Evolutionary conservation across 2,797 vertebrate genomes (phyloP).

Genomic region (Eospalax fontanierii): DNA sequence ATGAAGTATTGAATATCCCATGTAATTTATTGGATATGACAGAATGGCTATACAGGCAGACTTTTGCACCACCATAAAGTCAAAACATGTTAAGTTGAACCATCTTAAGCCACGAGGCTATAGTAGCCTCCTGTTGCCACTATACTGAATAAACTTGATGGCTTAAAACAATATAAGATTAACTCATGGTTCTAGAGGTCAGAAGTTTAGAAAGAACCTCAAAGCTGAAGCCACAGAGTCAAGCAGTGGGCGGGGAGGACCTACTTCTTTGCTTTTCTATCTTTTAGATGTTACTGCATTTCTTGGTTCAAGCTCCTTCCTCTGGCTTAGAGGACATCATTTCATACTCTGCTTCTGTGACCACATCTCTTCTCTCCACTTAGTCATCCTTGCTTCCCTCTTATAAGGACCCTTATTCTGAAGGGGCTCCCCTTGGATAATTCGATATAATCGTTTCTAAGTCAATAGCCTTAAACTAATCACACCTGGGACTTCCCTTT

Average conservation of each 20-base stretch:
- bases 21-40: background rate
- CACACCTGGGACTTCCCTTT: background rate
- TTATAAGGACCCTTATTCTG: background rate
- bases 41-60: background rate
- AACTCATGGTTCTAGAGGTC: background rate
- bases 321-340: background rate
- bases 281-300: background rate
- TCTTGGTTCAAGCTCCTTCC: background rate
- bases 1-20: background rate
- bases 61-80: background rate
- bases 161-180: background rate
- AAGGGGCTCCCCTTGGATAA: background rate
- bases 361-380: background rate
- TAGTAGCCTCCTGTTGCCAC: background rate
- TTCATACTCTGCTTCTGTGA: background rate
- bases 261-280: background rate
- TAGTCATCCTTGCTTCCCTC: background rate
- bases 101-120: background rate
- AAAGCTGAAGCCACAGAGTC: background rate
- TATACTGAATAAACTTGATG: background rate
- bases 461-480: background rate
- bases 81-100: background rate
- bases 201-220: background rate
- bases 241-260: background rate
- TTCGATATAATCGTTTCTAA: background rate